These are phyloP conservation scores for Atta cephalotes DNA, from an alignment of 1,140 invertebrate genomes.

Conservation along the genomic window DNA sequence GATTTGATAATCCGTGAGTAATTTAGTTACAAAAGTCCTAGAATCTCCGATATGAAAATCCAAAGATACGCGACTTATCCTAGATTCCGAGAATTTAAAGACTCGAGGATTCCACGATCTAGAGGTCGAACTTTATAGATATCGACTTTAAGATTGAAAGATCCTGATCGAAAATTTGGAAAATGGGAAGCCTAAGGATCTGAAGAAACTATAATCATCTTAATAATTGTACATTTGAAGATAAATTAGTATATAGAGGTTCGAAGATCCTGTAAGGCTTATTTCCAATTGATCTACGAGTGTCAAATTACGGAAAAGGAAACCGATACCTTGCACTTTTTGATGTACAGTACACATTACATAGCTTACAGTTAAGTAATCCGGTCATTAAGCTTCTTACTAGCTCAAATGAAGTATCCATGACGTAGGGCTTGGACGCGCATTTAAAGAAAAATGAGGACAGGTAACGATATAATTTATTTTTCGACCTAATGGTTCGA, in stretches of 20 bases:
- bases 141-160: background rate
- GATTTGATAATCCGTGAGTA: constrained; percentile 45
- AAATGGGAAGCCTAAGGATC: constrained; percentile 19
- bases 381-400: constrained; percentile 56
- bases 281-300: constrained; percentile 11
- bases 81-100: background rate
- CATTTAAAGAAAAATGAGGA: constrained; percentile 69
- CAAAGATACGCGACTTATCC: constrained; percentile 4
- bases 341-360: constrained; percentile 60
- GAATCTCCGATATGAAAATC: constrained; percentile 21
- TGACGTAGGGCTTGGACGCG: constrained; percentile 39
- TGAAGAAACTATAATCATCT: background rate
- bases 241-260: constrained; percentile 11
- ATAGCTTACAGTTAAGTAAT: constrained; percentile 57
- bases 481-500: constrained; percentile 11
- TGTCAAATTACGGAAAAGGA: constrained; percentile 39
- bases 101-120: constrained; percentile 10
- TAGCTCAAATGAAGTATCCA: constrained; percentile 39
- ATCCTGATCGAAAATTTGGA: constrained; percentile 2
- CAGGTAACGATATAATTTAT: constrained; percentile 42
- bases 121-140: background rate
- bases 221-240: constrained; percentile 1
- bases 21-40: constrained; percentile 7
- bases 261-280: background rate
- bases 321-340: constrained; percentile 57